These are phyloP conservation scores for Chloroceryle aenea DNA, from an alignment of 2,113 vertebrate species.

Conservation along the genomic window DNA sequence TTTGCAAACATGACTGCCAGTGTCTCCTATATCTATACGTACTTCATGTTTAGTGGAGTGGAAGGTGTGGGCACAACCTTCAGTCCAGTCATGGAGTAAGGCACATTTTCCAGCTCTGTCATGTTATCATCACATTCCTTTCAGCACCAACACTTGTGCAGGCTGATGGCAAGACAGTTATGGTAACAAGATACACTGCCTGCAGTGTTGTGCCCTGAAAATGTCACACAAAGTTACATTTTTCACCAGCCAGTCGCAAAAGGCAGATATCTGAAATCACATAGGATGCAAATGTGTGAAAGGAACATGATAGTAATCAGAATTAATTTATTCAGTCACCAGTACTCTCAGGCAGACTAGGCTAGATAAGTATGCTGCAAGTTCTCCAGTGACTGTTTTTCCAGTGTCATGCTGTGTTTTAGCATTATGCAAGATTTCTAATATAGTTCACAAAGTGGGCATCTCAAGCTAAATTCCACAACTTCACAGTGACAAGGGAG, in stretches of 20 bases:
- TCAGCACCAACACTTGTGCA: background rate
- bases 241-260: background rate
- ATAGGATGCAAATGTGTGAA: background rate
- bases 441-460: background rate
- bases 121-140: fast-evolving
- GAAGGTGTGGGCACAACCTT: background rate
- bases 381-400: background rate
- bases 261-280: background rate
- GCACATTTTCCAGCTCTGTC: background rate
- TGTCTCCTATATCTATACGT: background rate
- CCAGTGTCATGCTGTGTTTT: fast-evolving
- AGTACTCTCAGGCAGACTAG: background rate
- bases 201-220: background rate
- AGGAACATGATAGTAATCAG: background rate
- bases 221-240: background rate
- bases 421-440: background rate
- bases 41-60: fast-evolving
- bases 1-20: background rate
- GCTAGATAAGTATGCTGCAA: background rate
- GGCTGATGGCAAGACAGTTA: background rate
- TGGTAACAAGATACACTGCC: background rate
- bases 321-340: background rate
- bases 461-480: background rate
- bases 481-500: background rate
- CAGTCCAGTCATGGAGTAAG: background rate